phyloP scores from a whole-genome alignment of 2,888 invertebrate species.

The Alcis repandata region DNA sequence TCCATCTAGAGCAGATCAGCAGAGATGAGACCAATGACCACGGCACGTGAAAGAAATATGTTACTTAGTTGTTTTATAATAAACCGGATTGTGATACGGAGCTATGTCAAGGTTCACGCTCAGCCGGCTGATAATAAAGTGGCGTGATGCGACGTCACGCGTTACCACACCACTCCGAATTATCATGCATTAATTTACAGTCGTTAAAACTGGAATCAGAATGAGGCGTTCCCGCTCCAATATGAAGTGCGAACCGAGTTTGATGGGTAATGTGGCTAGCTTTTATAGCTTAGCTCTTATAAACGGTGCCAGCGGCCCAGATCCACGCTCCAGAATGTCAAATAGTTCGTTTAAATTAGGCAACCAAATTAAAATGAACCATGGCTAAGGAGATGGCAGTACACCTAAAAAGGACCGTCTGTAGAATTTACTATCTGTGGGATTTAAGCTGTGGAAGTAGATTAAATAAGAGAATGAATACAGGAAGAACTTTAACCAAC shows the following conservation, averaged over 20 bases:
- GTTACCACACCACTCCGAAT: conserved; percentile 40
- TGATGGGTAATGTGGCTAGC: background rate
- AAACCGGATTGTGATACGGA: conserved; percentile 49
- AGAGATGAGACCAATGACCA: conserved; percentile 34
- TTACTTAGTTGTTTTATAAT: conserved; percentile 30
- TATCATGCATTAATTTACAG: conserved; percentile 12
- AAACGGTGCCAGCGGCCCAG: no score
- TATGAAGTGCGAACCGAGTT: background rate
- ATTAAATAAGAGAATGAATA: no score
- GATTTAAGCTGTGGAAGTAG: no score
- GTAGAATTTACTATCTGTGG: no score
- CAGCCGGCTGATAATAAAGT: conserved; percentile 69
- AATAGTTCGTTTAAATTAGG: no score
- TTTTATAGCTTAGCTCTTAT: no score
- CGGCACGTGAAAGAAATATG: conserved; percentile 23
- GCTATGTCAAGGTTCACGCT: conserved; percentile 72
- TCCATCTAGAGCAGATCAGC: background rate
- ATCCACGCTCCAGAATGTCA: no score
- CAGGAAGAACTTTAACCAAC: no score
- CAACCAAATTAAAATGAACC: no score
- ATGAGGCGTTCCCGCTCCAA: conserved; percentile 10
- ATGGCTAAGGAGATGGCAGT: no score
- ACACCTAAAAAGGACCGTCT: no score
- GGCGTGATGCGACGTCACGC: conserved; percentile 78
- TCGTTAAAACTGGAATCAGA: conserved; percentile 6